Evolutionary conservation across 2,888 invertebrate species (phyloP), one percentile per base, ranked within the genome.

Genomic region (Melieria picta): DNA sequence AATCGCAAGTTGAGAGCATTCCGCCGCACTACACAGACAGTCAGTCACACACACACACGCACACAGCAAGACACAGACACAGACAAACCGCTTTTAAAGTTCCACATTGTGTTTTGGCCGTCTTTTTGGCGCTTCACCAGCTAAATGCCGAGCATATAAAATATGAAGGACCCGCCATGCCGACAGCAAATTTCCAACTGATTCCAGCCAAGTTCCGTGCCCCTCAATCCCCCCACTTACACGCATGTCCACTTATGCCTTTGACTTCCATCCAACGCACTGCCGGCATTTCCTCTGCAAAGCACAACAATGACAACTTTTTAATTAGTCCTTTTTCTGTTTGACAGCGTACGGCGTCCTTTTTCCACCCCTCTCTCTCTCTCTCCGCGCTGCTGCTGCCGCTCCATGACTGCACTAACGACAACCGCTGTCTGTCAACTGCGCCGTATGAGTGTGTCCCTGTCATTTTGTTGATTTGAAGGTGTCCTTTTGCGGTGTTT

Each of bases 401-500:
- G 43, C 11, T 43, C 43, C 42, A 30, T 43, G 30, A 58, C 43
- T 11, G 30, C n/a, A 43, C 42, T 58, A 43, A 43, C 30, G 58
- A 43, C 16, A 58, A 45, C 60, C 52, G 60, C 45, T 67, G 52
- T 67, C 43, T 42, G 7, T 16, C 60, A 42, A 52, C 48, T 42
- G 60, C 66, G 58, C 48, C 66, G 42, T 50, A 50, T 66, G 58
- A 58, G 58, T 50, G 50, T 43, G 50, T 67, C 30, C 67, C 60
- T 67, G 67, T 67, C 67, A 67, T 61, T 67, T 67, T 67, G 61
- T 61, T 69, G 69, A 69, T 69, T 55, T 69, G 69, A 63, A 69
- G 69, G 69, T 63, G 69, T 69, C 62, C 63, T 63, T 63, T 62
- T 69, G 62, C 48, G 56, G 69, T 69, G 62, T 69, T 69, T 69